Evolutionary conservation across 1,140 invertebrate species (phyloP), one percentile per base, ranked within the genome.

Genomic region (Zaprionus ghesquierei): DNA sequence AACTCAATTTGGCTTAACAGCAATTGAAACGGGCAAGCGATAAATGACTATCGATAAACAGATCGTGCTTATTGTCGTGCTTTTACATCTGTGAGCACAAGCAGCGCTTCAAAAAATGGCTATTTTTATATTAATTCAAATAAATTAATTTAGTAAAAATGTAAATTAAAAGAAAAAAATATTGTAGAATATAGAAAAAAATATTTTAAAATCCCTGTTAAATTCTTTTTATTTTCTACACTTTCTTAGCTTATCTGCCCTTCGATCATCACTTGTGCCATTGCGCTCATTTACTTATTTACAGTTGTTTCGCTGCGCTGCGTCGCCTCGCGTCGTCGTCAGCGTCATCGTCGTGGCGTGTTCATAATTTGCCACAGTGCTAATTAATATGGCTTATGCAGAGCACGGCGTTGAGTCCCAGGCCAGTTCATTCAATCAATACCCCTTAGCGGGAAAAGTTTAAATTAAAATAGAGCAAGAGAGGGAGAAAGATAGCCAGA

Each of bases 381-480:
- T 70, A 72, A 86, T 86, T 86, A 86, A 79, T 69, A 69, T 62
- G 71, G 62, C 73, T 85, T 75, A 75, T 59, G 38, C n/a, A 25
- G 15, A 9, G 51, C 23, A 58, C 22, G 53, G 12, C 15, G 20
- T 3, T 27, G 46, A 12, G 25, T 44, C 5, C 44, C 33, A 3
- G 46, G 5, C 12, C 44, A 33, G 10, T 59, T 44, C 29, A 18
- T 41, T 41, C 23, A 13, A 15, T 55, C 38, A 56, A 56, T 64
- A 56, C 50, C 69, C 41, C 80, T 29, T 71, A 64, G 49, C 22
- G 44, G 10, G 29, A 33, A 82, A 79, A 82, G 79, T 77, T 87
- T 65, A 69, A 82, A 79, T 79, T 53, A 74, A 66, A 81, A 60
- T 68, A 54, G 35, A n/a, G n/a, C 5, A 3, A 15, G 6, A 41